Conservation (phyloP, 2,888 invertebrate genomes). For the Euclidia mi region DNA sequence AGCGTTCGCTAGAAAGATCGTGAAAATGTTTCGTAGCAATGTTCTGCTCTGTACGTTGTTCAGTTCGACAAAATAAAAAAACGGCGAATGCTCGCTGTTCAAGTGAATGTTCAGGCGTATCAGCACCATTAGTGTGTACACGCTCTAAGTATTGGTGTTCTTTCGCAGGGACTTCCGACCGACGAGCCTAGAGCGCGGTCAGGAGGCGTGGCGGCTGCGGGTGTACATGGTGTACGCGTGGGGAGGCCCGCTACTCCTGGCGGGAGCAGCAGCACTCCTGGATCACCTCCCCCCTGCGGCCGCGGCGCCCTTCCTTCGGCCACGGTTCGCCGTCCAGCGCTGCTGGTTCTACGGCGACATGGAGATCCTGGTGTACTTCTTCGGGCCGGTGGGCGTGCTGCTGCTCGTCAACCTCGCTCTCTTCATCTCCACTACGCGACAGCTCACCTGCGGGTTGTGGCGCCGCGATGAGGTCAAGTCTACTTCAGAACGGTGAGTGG, state of each 20-base stretch:
- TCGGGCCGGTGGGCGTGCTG: constrained; percentile 95
- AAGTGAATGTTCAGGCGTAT: no score
- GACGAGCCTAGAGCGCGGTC: constrained; percentile 95
- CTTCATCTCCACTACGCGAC: constrained; percentile 95
- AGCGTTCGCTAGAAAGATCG: no score
- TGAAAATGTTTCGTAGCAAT: no score
- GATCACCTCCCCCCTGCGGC: constrained; percentile 91
- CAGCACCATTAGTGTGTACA: no score
- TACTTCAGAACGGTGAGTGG: constrained; percentile 87
- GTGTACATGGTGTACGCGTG: constrained; percentile 96
- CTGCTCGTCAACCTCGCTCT: constrained; percentile 94
- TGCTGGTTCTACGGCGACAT: constrained; percentile 96
- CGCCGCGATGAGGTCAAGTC: constrained; percentile 97
- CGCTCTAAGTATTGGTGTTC: no score
- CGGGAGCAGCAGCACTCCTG: constrained; percentile 93
- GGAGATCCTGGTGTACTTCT: constrained; percentile 96
- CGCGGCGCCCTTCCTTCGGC: constrained; percentile 91
- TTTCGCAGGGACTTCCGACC: constrained; percentile 94
- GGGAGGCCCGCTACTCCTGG: constrained; percentile 95
- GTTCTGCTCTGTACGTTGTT: no score
- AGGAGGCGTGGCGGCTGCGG: constrained; percentile 94
- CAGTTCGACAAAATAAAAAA: no score
- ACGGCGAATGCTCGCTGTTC: no score
- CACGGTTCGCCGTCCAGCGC: constrained; percentile 93
- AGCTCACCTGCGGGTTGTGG: constrained; percentile 96